Evolutionary conservation across 2,888 invertebrate genomes (phyloP), one percentile per base, ranked within the genome.

Genomic region (Eristalis tenax): DNA sequence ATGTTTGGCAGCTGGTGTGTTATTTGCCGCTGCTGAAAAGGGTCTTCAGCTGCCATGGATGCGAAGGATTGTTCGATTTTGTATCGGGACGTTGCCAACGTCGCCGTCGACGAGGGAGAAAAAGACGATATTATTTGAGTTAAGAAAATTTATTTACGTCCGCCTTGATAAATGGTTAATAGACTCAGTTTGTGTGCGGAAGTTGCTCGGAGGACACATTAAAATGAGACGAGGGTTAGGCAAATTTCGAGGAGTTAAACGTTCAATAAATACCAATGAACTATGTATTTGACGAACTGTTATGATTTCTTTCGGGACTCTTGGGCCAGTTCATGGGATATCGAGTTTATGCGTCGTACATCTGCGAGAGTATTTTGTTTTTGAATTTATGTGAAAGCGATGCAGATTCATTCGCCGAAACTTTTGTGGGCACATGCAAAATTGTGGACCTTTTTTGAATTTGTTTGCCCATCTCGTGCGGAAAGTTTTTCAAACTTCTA

Each of bases 1-100:
- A 50, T 50, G 50, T 75, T 56, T 26, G 18, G 15, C 69, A 78
- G 56, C 61, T 70, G 69, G 22, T 50, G 28, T 74, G 28, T 74
- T 73, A 32, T 13, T 22, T 50, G 32, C 32, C 18, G 50, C 50
- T 18, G 50, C 8, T 50, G 50, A 50, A 50, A 50, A 50, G 50
- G 50, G 50, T 18, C 18, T 50, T 50, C 50, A 50, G 6, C 43
- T 43, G 15, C 6, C 43, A 32, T 32, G 32, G 32, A 32, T 32
- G 13, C 38, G 38, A 10, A n/a, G 18, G 18, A 50, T 18, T 18
- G 50, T 50, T 50, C 50, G 50, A 50, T 50, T 50, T 50, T 18
- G 50, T 18, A 50, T 50, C 18, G 43, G n/a, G 43, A 50, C n/a
- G 4, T 4, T 28, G 28, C 28, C 28, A 5, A 0, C 28, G 28